A percentile compares a stretch with the other conserved stretches of the same genome.
These are phyloP conservation scores for Pollicipes pollicipes DNA, from an alignment of 1,140 invertebrate species.

Conservation along the genomic window DNA sequence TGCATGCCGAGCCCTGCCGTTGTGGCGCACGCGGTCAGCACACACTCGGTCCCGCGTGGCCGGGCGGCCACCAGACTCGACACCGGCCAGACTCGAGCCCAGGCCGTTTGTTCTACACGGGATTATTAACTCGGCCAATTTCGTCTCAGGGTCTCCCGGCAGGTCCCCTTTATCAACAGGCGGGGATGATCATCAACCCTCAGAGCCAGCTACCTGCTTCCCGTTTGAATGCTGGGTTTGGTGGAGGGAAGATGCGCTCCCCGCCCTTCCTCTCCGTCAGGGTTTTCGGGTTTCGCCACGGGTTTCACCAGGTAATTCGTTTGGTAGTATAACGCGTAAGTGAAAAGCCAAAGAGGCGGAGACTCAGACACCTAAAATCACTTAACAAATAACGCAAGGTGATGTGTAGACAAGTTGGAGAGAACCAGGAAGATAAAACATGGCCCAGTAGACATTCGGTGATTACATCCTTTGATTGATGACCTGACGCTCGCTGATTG, in stretches of 20 bases:
- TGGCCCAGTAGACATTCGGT: background rate
- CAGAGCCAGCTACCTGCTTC: no score
- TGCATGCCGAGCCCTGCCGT: background rate
- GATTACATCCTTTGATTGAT: background rate
- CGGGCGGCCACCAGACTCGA: no score
- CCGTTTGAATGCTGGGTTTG: no score
- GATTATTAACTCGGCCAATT: no score
- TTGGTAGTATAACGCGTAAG: background rate
- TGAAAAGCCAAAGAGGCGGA: background rate
- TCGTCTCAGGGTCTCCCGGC: no score
- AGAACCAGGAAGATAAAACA: background rate
- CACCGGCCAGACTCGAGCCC: no score
- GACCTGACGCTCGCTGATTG: background rate
- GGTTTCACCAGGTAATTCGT: no score
- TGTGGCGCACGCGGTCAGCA: background rate
- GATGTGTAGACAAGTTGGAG: background rate
- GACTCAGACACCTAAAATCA: background rate
- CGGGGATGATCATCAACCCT: no score
- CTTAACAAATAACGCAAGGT: background rate
- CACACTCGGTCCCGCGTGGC: background rate
- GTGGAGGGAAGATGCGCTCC: no score
- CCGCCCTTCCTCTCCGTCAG: no score
- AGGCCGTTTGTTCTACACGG: no score
- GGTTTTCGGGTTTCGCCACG: background rate
- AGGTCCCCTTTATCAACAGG: no score